Evolutionary conservation across 2,888 invertebrate species (phyloP), one percentile per base, ranked within the genome.

Genomic region (Drosophila birchii): DNA sequence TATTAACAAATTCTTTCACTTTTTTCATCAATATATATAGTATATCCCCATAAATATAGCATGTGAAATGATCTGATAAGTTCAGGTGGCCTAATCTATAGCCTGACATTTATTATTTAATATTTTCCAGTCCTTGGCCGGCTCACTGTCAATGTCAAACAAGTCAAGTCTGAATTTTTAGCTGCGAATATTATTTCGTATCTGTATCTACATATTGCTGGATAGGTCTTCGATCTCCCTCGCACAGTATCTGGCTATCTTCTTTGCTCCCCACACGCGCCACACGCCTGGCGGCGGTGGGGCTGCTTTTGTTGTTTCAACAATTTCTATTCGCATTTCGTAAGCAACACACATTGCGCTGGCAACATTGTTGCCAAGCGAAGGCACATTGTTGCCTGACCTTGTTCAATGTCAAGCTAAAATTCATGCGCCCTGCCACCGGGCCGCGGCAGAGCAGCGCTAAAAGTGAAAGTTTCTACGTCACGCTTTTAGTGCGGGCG

Each of bases 401-500:
- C 86, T 86, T 86, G 86, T 89, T 79, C 86, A 86, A 86, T 86
- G 86, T 86, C 86, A 89, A 51, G 57, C 76, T 23, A 32, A 58
- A 56, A 60, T 57, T 72, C 83, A 83, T 83, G 86, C 83, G 86
- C 79, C 62, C 41, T 38, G 20, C 60, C 44, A 51, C 51, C 39
- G 11, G 29, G 29, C 29, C n/a, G n/a, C 14, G 26, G 49, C 63
- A 63, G 63, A 23, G 63, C 49, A 44, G 39, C 45, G 43, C 64
- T 68, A 54, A 84, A 87, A 84, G 86, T 85, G 87, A 84, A 89
- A 88, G 87, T 77, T 38, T 26, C 72, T 38, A 84, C 89, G 89
- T 87, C 84, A 84, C 80, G 66, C 64, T 44, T 38, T 51, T 38
- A 51, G 49, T 44, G 41, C 34, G 71, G 29, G 58, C 41, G 32